These are phyloP conservation scores for Sialia sialis DNA, from an alignment of 2,113 vertebrate genomes.

Conservation along the genomic window DNA sequence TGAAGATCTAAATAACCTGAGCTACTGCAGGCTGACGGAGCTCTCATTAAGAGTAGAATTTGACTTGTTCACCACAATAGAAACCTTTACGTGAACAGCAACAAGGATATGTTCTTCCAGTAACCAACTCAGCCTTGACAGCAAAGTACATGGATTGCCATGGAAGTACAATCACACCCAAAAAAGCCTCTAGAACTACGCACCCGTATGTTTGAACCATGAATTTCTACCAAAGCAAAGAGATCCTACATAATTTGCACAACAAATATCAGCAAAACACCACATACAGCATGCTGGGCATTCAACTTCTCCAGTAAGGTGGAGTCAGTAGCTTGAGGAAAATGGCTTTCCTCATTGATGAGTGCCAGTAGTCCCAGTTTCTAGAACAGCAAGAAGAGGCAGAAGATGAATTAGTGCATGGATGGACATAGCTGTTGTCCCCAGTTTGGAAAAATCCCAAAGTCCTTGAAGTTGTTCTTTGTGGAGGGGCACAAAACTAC, in stretches of 20 bases:
- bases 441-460: neutral
- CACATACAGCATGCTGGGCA: constrained; percentile 87
- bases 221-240: neutral
- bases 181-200: neutral
- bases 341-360: constrained; percentile 97
- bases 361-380: constrained; percentile 95
- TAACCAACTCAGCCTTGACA: neutral
- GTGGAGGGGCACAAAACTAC: neutral
- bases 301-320: constrained; percentile 94
- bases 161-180: neutral
- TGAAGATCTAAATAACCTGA: neutral
- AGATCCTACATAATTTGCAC: neutral
- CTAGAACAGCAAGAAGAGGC: constrained; percentile 65
- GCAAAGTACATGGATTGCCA: neutral
- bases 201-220: neutral
- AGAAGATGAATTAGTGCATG: neutral
- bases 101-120: neutral
- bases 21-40: neutral
- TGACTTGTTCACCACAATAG: neutral
- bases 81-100: neutral
- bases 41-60: neutral
- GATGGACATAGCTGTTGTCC: neutral
- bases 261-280: neutral
- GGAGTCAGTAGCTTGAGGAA: constrained; percentile 92
- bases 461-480: neutral